Evolutionary conservation across 2,888 invertebrate genomes (phyloP).

Genomic region (Cryptophagus acutangulus): DNA sequence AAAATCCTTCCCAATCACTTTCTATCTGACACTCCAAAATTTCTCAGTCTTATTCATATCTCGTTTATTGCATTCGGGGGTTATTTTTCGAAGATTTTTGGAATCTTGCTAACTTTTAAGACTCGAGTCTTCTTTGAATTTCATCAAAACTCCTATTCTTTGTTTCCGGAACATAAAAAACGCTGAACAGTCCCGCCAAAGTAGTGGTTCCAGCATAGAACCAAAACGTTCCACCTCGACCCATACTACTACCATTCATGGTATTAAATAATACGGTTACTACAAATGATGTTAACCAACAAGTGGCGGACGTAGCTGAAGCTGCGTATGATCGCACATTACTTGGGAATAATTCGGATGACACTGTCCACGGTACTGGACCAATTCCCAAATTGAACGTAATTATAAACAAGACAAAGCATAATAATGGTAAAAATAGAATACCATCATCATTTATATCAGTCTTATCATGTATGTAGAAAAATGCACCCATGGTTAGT

Average conservation of each 20-base stretch:
- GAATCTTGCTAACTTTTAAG: too few relatives aligned
- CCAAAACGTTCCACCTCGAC: constrained; percentile 65
- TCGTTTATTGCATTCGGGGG: too few relatives aligned
- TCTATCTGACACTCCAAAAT: too few relatives aligned
- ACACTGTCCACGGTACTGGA: constrained; percentile 73
- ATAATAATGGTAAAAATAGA: constrained; percentile 64
- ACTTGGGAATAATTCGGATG: constrained; percentile 74
- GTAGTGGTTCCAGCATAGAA: constrained; percentile 60
- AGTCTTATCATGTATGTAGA: constrained; percentile 49
- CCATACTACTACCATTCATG: constrained; percentile 51
- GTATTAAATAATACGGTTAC: constrained; percentile 65
- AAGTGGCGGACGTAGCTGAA: constrained; percentile 67
- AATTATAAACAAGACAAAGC: constrained; percentile 65
- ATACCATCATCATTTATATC: constrained; percentile 50
- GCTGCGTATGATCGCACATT: constrained; percentile 70
- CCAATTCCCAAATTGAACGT: constrained; percentile 72
- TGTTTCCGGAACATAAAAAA: constrained; percentile 29
- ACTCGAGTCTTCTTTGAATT: constrained; percentile 25
- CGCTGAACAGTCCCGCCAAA: constrained; percentile 63
- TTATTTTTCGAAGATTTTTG: too few relatives aligned
- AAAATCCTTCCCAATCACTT: too few relatives aligned
- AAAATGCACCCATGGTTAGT: constrained; percentile 50
- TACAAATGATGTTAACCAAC: constrained; percentile 68
- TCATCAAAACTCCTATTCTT: constrained; percentile 32
- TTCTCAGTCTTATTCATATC: too few relatives aligned